phyloP scores from a whole-genome alignment of 2,888 invertebrate species.

The Rhaphigaster nebulosa region DNA sequence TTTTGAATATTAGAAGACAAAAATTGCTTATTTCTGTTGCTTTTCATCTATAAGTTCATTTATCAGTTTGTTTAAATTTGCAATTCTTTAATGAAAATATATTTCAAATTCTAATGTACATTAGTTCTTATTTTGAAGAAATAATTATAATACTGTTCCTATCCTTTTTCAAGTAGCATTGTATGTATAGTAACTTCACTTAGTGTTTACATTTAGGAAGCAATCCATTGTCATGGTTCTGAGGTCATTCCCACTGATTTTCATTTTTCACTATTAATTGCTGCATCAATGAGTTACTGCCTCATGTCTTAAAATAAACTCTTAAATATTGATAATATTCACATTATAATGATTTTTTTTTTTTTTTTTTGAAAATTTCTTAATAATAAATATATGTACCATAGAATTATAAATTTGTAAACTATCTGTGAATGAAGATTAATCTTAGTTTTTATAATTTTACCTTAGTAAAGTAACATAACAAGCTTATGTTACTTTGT shows the following conservation, averaged over 20 bases:
- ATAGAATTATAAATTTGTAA: neutral
- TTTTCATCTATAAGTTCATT: neutral
- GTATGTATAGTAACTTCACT: neutral
- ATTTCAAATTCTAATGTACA: neutral
- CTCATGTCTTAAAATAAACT: neutral
- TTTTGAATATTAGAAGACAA: neutral
- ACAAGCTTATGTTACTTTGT: neutral
- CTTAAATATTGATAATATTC: neutral
- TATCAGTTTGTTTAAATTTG: neutral
- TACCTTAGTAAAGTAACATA: neutral
- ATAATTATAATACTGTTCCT: neutral
- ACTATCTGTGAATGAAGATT: neutral
- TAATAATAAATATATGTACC: neutral
- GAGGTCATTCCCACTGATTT: constrained; percentile 37
- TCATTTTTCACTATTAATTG: constrained; percentile 31
- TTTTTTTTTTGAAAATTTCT: neutral
- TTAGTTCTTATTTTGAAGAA: neutral
- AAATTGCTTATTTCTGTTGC: neutral
- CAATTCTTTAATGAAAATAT: neutral
- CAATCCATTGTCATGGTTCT: constrained; percentile 25
- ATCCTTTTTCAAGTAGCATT: neutral
- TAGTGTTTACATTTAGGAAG: constrained; percentile 13
- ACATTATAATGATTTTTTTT: neutral
- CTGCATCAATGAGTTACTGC: constrained; percentile 1
- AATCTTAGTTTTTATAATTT: neutral